phyloP scores from a whole-genome alignment of 2,113 vertebrate species.

The Recurvirostra avosetta region DNA sequence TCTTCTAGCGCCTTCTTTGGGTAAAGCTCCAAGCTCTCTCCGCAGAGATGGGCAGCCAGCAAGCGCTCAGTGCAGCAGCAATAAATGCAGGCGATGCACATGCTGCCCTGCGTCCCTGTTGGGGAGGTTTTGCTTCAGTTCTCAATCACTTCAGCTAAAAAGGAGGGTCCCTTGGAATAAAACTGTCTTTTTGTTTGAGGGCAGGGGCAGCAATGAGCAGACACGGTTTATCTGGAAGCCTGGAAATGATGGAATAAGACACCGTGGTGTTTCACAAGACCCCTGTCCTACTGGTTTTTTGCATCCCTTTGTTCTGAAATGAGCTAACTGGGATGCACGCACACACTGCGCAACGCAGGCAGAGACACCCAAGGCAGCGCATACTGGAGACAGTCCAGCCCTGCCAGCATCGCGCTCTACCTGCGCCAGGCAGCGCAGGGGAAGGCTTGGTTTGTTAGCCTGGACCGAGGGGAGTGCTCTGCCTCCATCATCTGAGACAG shows the following conservation, averaged over 20 bases:
- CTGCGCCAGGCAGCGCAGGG: background rate
- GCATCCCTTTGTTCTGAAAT: background rate
- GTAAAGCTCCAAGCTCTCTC: background rate
- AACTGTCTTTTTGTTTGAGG: background rate
- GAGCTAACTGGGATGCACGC: background rate
- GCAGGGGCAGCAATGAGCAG: background rate
- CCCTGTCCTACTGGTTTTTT: background rate
- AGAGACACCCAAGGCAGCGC: background rate
- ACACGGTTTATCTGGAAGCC: background rate
- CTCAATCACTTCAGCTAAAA: background rate
- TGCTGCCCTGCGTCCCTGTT: background rate
- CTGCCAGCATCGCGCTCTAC: background rate
- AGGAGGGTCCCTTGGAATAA: background rate
- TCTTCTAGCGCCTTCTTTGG: background rate
- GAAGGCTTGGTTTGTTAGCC: background rate
- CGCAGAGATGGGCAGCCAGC: background rate
- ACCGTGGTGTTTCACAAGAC: background rate
- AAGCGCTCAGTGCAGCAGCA: background rate
- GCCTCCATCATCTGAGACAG: background rate
- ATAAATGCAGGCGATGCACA: background rate
- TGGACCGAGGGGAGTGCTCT: background rate
- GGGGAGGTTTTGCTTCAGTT: background rate
- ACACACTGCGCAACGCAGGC: background rate
- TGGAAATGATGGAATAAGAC: background rate
- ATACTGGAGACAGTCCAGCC: background rate